These are phyloP conservation scores for Oncorhynchus masou DNA, from an alignment of 2,113 vertebrate genomes.

Conservation along the genomic window DNA sequence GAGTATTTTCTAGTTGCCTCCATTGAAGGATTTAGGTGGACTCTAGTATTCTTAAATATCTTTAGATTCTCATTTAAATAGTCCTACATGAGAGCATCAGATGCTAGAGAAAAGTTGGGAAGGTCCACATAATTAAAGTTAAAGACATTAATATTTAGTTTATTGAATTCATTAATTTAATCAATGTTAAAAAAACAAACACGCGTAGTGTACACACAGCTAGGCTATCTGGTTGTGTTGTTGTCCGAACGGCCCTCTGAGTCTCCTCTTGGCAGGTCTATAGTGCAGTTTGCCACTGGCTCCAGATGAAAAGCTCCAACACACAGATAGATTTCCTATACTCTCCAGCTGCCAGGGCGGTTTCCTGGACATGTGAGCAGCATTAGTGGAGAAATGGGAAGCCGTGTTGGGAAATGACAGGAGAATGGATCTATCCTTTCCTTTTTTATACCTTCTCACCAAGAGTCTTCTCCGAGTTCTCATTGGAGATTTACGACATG, in stretches of 20 bases:
- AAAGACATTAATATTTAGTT: not conserved
- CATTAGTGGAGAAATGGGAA: conserved; percentile 56
- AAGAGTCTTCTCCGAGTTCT: conserved; percentile 51
- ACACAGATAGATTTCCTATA: conserved; percentile 71
- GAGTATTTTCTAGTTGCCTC: no score
- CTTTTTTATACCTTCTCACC: conserved; percentile 14
- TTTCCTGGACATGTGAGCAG: conserved; percentile 67
- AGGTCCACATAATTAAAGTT: conserved; percentile 32
- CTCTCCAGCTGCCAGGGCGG: conserved; percentile 52
- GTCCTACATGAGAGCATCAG: not conserved
- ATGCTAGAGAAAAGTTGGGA: conserved; percentile 29
- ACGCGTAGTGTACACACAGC: not conserved
- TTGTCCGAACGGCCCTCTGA: conserved; percentile 39
- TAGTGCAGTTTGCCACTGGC: conserved; percentile 63
- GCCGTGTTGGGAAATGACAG: conserved; percentile 54
- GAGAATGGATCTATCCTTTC: conserved; percentile 40
- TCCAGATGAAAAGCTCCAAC: conserved; percentile 67
- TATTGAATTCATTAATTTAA: no score
- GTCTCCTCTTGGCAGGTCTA: conserved; percentile 63
- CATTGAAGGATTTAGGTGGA: not conserved
- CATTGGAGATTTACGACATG: conserved; percentile 53
- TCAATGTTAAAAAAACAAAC: not conserved
- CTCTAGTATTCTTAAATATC: not conserved
- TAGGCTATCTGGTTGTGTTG: conserved; percentile 2
- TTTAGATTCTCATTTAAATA: not conserved